Base-by-base conservation (phyloP, 23 tunicate species). In the Ciona savignyi region DNA sequence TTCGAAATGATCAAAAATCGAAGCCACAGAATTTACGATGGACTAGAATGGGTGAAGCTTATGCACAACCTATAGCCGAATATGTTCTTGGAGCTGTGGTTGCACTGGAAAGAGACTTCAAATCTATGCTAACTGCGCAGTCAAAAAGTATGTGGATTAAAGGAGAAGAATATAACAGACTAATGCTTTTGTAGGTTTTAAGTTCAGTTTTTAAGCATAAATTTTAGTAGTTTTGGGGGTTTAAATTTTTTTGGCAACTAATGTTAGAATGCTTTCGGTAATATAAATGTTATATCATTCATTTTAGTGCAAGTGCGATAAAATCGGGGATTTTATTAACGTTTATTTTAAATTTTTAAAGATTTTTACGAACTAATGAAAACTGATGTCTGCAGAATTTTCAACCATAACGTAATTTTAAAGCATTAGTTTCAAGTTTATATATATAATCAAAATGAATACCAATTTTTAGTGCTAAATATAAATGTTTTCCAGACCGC, bases 81-180 rank as follows among this genome's bases (percentile, higher is more conserved):
- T 81, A 74, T 65, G 86, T 63, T 1, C 35, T 81, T 20, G 80
- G 74, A 32, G 68, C 56, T 32, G 33, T 81, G 0, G 74, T 81
- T 22, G 60, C 86, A 3, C 0, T 81, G 80, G 86, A 81, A 66
- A 63, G 81, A 74, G 62, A 76, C 65, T 66, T 81, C 22, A 79
- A 32, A 0, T n/a, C 34, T 27, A 23, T 19, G 27, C 62, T 63
- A 49, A 21, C 25, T 25, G 23, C 30, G 34, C 78, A 74, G 33
- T 23, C 30, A 4, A 27, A 56, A 25, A 80, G 30, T 19, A 28
- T 21, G 23, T 80, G 78, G 85, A 68, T 30, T 11, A 22, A 68
- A 65, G 9, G 69, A 9, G 23, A 9, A n/a, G 23, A 23, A 65
- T 15, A 21, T 11, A 20, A 49, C 15, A 11, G 15, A 65, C 27